Evolutionary conservation across 2,888 invertebrate genomes (phyloP).

Genomic region (Seira ritae): DNA sequence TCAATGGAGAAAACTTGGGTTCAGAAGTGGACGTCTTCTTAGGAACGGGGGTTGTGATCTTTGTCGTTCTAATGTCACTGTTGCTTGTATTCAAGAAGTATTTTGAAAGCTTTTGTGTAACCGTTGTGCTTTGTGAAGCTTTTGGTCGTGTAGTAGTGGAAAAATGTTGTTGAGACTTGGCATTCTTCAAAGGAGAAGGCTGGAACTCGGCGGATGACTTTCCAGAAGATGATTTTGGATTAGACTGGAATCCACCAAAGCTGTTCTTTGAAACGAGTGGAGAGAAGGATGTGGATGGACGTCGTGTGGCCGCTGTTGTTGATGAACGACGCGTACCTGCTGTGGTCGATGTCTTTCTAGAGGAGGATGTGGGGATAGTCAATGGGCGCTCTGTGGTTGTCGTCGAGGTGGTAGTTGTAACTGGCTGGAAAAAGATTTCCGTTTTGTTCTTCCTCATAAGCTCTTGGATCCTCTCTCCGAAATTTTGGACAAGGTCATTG

Average conservation of each 20-base stretch:
- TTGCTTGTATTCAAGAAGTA: slow-evolving; percentile 1
- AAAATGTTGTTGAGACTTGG: slow-evolving; percentile 25
- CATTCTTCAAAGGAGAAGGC: background rate
- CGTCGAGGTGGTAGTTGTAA: slow-evolving; percentile 24
- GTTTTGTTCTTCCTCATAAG: slow-evolving; percentile 52
- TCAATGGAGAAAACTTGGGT: slow-evolving; percentile 32
- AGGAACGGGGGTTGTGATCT: background rate
- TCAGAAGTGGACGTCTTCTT: slow-evolving; percentile 12
- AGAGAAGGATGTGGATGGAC: background rate
- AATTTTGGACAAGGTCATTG: slow-evolving; percentile 50
- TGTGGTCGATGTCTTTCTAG: background rate
- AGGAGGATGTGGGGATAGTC: no score
- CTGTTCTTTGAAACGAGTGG: slow-evolving; percentile 12
- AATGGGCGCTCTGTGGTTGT: background rate
- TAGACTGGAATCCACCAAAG: background rate
- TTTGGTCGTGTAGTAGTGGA: slow-evolving; percentile 2
- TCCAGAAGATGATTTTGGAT: slow-evolving; percentile 1
- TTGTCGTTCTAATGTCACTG: slow-evolving; percentile 15
- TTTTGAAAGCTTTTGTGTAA: slow-evolving; percentile 6
- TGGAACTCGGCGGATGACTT: slow-evolving; percentile 18
- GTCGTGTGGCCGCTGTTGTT: background rate
- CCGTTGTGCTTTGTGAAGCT: background rate
- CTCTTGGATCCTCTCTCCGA: slow-evolving; percentile 46
- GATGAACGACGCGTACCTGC: background rate
- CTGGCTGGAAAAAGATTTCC: slow-evolving; percentile 49